A percentile compares a stretch with the other conserved stretches of the same genome.
phyloP scores from a whole-genome alignment of 2,797 vertebrate species.

The Taenioides sp. region DNA sequence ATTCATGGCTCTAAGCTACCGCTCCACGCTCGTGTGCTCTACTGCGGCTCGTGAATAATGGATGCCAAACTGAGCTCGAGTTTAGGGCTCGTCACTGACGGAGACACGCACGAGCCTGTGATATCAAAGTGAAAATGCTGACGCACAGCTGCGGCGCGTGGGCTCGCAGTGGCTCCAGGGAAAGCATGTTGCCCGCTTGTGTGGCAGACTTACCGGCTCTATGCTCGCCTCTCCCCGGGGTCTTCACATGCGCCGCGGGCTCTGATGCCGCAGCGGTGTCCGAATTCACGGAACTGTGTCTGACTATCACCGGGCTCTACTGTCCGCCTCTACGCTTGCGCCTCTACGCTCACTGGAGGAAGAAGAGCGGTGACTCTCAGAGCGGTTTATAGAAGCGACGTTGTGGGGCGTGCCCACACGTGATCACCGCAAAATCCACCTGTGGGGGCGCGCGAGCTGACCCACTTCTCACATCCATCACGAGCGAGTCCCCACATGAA shows the following conservation, averaged over 20 bases:
- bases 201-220: background rate
- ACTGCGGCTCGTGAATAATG: conserved; percentile 67
- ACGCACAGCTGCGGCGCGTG: conserved; percentile 31
- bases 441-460: conserved; percentile 51
- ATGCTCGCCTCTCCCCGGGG: background rate
- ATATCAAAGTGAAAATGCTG: conserved; percentile 32
- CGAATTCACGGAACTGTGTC: background rate
- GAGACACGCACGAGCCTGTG: background rate
- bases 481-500: background rate
- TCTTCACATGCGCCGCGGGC: conserved; percentile 1
- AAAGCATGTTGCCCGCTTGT: background rate
- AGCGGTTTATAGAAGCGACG: conserved; percentile 57
- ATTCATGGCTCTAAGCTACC: conserved; percentile 10
- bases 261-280: conserved; percentile 33
- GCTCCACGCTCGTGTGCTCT: conserved; percentile 21
- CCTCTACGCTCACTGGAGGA: conserved; percentile 16
- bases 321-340: background rate
- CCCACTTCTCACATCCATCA: conserved; percentile 3
- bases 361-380: conserved; percentile 48
- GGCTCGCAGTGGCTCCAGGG: background rate
- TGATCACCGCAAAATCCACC: conserved; percentile 61
- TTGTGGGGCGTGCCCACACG: conserved; percentile 64
- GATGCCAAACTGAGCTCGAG: conserved; percentile 42
- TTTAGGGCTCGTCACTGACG: conserved; percentile 46
- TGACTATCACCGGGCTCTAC: background rate